Base-by-base conservation (phyloP, 2,888 invertebrate species). In the Folsomia manolachei region DNA sequence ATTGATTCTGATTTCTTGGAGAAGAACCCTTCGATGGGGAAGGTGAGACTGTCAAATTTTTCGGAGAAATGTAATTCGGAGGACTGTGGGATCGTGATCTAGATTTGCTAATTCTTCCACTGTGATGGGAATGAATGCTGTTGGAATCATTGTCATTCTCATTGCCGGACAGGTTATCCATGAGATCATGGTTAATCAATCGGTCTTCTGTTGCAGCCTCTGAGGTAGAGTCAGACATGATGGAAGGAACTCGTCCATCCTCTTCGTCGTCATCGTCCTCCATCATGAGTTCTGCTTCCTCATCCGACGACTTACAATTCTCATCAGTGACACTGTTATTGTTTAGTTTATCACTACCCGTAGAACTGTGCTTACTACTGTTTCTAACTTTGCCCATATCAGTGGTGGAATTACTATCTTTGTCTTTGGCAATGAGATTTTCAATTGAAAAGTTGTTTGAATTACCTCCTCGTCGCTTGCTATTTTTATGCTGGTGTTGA, bases 391-490 rank as follows among this genome's bases (percentile, higher is more conserved):
- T 39, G 7, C 39, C 66, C 24, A 64, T 69, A 51, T 74, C 70
- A 4, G 27, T 71, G 27, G 53, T 23, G n/a, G 26, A 56, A 25
- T 53, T 68, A 23, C 53, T 71, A 25, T 64, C 71, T 65, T 75
- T 75, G 64, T 80, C 80, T 78, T 80, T 80, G 74, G 80, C 79
- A 75, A 80, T 80, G 69, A 80, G 79, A 75, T 79, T 80, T 73
- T 80, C 80, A 63, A 80, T 80, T 26, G 80, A 80, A 72, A 80
- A 80, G 72, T 78, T 80, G 67, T 78, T 77, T 26, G 80, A 78
- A 66, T 80, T 80, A 70, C 75, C 72, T 67, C 77, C 78, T 60
- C 77, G 18, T 56, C 56, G 56, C 56, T 60, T 76, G 74, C 53
- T 77, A 75, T 65, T 70, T 70, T 69, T 7, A 71, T 75, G 2